Conservation (phyloP, 2,888 invertebrate species). For the Drosophila kuntzei region DNA sequence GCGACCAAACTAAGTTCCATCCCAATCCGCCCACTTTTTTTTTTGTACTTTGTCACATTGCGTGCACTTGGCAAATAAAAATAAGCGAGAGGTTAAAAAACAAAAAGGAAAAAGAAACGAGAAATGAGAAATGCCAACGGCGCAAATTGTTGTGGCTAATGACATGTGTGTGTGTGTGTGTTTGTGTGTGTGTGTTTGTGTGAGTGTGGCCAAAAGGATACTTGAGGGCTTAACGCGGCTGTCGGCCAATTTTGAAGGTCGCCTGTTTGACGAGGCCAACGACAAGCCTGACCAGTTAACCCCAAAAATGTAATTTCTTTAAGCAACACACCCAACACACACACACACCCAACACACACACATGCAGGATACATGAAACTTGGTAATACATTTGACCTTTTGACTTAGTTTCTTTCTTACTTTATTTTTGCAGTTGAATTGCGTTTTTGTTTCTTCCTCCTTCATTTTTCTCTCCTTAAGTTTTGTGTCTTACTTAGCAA, state of each 20-base stretch:
- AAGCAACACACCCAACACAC: slow-evolving; percentile 48
- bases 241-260: slow-evolving; percentile 75
- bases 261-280: slow-evolving; percentile 46
- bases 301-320: slow-evolving; percentile 66
- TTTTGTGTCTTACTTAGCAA: slow-evolving; percentile 39
- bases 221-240: slow-evolving; percentile 63
- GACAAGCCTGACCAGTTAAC: slow-evolving; percentile 65
- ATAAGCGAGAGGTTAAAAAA: slow-evolving; percentile 31
- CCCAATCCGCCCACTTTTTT: slow-evolving; percentile 18
- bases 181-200: slow-evolving; percentile 26
- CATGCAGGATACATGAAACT: slow-evolving; percentile 26
- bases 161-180: slow-evolving; percentile 45
- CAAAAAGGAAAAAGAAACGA: background rate
- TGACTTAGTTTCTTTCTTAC: slow-evolving; percentile 67
- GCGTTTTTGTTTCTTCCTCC: slow-evolving; percentile 4
- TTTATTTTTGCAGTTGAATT: slow-evolving; percentile 30
- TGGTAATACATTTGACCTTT: slow-evolving; percentile 75
- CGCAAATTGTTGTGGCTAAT: slow-evolving; percentile 73
- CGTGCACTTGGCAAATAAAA: slow-evolving; percentile 76
- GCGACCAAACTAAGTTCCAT: slow-evolving; percentile 25
- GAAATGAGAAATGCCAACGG: slow-evolving; percentile 47
- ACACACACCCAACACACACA: slow-evolving; percentile 27
- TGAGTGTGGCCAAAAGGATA: slow-evolving; percentile 64
- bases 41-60: slow-evolving; percentile 65
- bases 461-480: slow-evolving; percentile 6